A percentile compares a stretch with the other conserved stretches of the same genome.
Evolutionary conservation across 2,888 invertebrate genomes (phyloP).

Genomic region (Drosophila silvestris): DNA sequence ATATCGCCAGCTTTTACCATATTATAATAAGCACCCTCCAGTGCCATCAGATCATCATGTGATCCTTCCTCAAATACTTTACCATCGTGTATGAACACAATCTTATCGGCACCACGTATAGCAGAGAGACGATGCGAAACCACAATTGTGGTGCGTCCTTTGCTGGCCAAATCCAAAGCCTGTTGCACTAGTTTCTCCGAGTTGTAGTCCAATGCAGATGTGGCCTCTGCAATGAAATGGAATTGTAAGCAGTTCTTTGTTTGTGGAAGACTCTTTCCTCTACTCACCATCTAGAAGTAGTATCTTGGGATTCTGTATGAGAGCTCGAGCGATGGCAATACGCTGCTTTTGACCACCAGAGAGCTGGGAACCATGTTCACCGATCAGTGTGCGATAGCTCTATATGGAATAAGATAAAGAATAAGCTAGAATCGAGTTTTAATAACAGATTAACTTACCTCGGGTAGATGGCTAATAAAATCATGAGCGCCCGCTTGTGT

Average conservation of each 20-base stretch:
- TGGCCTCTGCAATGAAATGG: slow-evolving; percentile 87
- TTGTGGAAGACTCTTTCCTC: background rate
- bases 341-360: slow-evolving; percentile 95
- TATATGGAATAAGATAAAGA: slow-evolving; percentile 70
- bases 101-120: slow-evolving; percentile 89
- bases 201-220: slow-evolving; percentile 93
- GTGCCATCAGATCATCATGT: slow-evolving; percentile 89
- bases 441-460: slow-evolving; percentile 86
- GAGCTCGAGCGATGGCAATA: slow-evolving; percentile 93
- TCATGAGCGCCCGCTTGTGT: slow-evolving; percentile 91
- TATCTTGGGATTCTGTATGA: slow-evolving; percentile 91
- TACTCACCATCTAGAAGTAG: slow-evolving; percentile 88
- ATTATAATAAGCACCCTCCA: slow-evolving; percentile 89
- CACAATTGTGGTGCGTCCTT: slow-evolving; percentile 91
- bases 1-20: slow-evolving; percentile 87
- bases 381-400: slow-evolving; percentile 92
- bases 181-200: slow-evolving; percentile 93
- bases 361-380: slow-evolving; percentile 92
- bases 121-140: slow-evolving; percentile 91
- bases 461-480: slow-evolving; percentile 90
- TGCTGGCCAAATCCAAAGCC: slow-evolving; percentile 91
- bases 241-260: background rate
- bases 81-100: slow-evolving; percentile 90
- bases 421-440: background rate
- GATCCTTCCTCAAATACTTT: slow-evolving; percentile 90